Percentiles rank a stretch among this genome's conserved stretches.
These are phyloP conservation scores for Acleris literana DNA, from an alignment of 2,888 invertebrate species.

Conservation along the genomic window DNA sequence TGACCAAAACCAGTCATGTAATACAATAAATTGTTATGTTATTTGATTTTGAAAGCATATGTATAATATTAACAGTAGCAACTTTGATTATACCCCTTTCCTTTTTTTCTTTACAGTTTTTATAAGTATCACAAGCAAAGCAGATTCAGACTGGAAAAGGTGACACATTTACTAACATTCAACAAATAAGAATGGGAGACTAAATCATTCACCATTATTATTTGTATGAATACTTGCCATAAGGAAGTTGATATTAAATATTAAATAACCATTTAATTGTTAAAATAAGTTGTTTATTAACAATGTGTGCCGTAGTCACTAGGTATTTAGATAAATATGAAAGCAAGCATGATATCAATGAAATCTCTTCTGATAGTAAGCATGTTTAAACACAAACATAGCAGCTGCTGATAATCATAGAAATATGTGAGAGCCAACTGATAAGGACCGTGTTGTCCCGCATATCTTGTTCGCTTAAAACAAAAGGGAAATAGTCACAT, in stretches of 20 bases:
- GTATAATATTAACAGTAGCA: too few species aligned
- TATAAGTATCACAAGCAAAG: too few species aligned
- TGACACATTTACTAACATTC: too few species aligned
- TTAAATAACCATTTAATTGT: neutral
- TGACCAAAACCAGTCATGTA: too few species aligned
- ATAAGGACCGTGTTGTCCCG: conserved; percentile 22
- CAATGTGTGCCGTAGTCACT: neutral
- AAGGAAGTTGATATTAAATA: neutral
- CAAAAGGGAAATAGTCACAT: conserved; percentile 1
- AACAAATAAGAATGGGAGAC: too few species aligned
- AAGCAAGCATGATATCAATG: conserved; percentile 20
- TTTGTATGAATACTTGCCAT: neutral
- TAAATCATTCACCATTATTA: too few species aligned
- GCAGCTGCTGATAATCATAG: conserved; percentile 27
- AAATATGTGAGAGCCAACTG: conserved; percentile 28
- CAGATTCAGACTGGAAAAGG: too few species aligned
- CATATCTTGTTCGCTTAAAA: conserved; percentile 3
- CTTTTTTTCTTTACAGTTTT: too few species aligned
- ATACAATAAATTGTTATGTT: too few species aligned
- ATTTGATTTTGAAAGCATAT: too few species aligned
- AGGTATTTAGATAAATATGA: neutral
- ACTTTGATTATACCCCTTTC: too few species aligned
- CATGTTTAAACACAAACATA: conserved; percentile 23
- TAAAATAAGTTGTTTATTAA: neutral
- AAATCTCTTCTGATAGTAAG: conserved; percentile 25